These are phyloP conservation scores for Dendropsophus ebraccatus DNA, from an alignment of 2,113 vertebrate genomes.

Conservation along the genomic window DNA sequence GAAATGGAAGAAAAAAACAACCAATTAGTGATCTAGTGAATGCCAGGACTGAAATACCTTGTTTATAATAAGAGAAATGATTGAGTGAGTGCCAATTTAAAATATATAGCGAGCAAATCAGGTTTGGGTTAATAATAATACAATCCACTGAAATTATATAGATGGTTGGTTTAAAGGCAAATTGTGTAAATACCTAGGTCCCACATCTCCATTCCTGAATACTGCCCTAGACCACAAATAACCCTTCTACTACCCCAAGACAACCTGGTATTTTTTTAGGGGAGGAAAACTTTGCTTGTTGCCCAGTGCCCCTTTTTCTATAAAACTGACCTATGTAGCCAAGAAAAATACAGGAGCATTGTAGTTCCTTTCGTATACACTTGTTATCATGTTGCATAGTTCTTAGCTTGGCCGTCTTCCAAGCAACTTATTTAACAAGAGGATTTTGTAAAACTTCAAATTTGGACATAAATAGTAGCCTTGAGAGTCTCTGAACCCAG, in stretches of 20 bases:
- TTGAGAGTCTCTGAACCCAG: background rate
- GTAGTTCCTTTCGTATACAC: background rate
- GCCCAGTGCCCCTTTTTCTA: background rate
- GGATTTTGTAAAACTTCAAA: constrained; percentile 32
- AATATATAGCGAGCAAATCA: background rate
- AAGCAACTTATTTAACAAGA: constrained; percentile 9
- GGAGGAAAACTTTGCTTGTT: background rate
- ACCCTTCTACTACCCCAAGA: background rate
- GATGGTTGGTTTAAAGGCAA: background rate
- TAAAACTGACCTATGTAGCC: background rate
- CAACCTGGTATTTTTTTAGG: background rate
- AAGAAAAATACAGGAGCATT: background rate
- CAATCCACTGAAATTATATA: background rate
- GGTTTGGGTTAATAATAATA: background rate
- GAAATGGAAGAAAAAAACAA: background rate
- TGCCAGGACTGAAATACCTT: background rate
- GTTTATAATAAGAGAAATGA: background rate
- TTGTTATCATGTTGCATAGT: background rate
- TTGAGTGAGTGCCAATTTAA: background rate
- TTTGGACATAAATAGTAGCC: constrained; percentile 39
- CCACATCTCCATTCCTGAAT: background rate
- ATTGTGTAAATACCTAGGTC: background rate
- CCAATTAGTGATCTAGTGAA: background rate
- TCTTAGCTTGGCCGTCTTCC: background rate
- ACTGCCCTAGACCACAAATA: background rate